Evolutionary conservation across 37 sponge, comb jelly and placozoan genomes (phyloP).

Genomic region (Amphimedon queenslandica): DNA sequence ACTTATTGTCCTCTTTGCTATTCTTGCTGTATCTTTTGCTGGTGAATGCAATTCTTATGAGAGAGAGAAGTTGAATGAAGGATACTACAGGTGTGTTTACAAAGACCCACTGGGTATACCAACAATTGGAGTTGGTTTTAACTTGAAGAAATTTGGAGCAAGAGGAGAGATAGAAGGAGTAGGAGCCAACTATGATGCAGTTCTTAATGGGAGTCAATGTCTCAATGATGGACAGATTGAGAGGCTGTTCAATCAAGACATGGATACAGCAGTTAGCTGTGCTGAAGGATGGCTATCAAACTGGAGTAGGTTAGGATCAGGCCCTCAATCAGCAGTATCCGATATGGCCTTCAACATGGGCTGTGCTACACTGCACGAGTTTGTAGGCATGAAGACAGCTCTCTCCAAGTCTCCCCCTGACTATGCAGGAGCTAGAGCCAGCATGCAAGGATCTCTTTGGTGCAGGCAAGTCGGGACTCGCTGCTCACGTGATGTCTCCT

Average conservation of each 20-base stretch:
- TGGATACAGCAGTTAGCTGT: constrained; percentile 23
- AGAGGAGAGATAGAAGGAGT: constrained; percentile 14
- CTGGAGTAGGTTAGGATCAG: not conserved
- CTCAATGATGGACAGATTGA: constrained; percentile 33
- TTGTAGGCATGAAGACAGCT: constrained; percentile 3
- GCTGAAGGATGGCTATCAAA: constrained; percentile 4
- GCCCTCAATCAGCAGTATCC: constrained; percentile 24
- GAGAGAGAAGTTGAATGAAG: constrained; percentile 41
- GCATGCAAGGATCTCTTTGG: constrained; percentile 25
- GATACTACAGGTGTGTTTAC: constrained; percentile 33
- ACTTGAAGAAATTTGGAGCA: constrained; percentile 39
- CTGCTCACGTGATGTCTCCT: constrained; percentile 30
- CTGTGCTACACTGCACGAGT: constrained; percentile 15
- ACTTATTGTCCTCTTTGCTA: too few relatives aligned
- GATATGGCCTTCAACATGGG: constrained; percentile 55
- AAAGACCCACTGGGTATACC: constrained; percentile 25
- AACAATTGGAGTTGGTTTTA: constrained; percentile 41
- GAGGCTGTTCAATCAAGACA: constrained; percentile 29
- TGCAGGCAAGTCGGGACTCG: constrained; percentile 30
- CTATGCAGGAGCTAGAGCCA: not conserved
- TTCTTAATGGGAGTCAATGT: constrained; percentile 30
- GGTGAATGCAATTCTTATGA: constrained; percentile 16
- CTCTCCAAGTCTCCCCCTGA: constrained; percentile 1
- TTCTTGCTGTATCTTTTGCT: too few relatives aligned
- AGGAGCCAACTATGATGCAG: constrained; percentile 30